These are phyloP conservation scores for Macropis europaea DNA, from an alignment of 2,888 invertebrate genomes.

Conservation along the genomic window DNA sequence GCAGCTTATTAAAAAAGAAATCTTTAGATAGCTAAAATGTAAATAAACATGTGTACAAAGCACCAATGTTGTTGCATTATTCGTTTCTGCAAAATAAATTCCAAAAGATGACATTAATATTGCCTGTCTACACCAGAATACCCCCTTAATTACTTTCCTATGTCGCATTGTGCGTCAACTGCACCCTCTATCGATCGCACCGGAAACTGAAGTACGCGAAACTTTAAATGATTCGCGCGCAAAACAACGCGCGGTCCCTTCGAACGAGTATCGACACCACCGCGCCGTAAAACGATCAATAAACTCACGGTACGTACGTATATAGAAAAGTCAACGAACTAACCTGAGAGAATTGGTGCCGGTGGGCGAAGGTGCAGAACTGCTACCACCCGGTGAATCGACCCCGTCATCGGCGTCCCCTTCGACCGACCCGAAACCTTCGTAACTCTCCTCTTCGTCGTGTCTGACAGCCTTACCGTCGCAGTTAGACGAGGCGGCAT, in stretches of 20 bases:
- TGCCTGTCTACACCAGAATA: no score
- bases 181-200: constrained; percentile 14
- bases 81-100: no score
- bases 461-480: constrained; percentile 46
- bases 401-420: constrained; percentile 63
- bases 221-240: constrained; percentile 22
- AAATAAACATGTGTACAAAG: no score
- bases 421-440: constrained; percentile 74
- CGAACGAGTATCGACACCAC: not conserved
- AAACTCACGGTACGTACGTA: not conserved
- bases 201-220: not conserved
- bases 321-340: constrained; percentile 34
- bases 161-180: not conserved
- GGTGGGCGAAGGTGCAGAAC: constrained; percentile 75
- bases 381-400: constrained; percentile 71
- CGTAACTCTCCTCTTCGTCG: constrained; percentile 75
- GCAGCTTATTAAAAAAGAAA: no score
- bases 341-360: constrained; percentile 66
- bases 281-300: not conserved
- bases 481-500: constrained; percentile 18
- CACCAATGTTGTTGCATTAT: no score
- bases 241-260: not conserved
- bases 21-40: no score
- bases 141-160: not conserved
- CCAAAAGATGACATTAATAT: no score